Evolutionary conservation across 2,888 invertebrate genomes (phyloP), one percentile per base, ranked within the genome.

Genomic region (Euzetes globulus): DNA sequence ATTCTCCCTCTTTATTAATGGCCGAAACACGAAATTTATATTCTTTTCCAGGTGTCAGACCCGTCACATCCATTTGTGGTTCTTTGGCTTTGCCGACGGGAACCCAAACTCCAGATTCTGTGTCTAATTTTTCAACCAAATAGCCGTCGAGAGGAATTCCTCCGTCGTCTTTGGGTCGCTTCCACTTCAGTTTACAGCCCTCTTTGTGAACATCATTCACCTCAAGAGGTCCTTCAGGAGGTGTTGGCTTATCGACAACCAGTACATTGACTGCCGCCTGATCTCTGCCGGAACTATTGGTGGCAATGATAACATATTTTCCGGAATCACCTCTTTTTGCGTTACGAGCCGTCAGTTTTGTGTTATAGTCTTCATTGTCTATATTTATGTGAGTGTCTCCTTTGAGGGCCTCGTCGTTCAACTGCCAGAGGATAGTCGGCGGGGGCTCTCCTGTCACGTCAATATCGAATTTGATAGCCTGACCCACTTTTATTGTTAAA

Each of bases 401-500:
- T 93, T 85, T 60, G 77, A 79, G 2, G 22, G 19, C 7, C 22
- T 47, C 9, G 4, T 55, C 75, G 74, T 91, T 89, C 90, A 91
- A 92, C 70, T 90, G 87, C 98, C 98, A 98, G 77, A 87, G 89
- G 55, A 89, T 87, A 52, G 89, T 89, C 79, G 99, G 98, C 79
- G 91, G 87, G 29, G 99, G 98, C 85, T 98, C 98, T 82, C 98
- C 98, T 78, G 85, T 88, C 78, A 94, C 91, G 82, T 95, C 93
- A 63, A 97, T 94, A 17, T 92, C 89, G 90, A 96, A 92, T 84
- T 92, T 94, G 85, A 96, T 92, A 1, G 91, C 90, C 80, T 94
- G 89, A n/a, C 97, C 96, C 52, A 92, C 92, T 85, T 97, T 97
- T 82, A 98, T 91, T 78, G 90, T 92, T 50, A 95, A 85, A 1